Base-by-base conservation (phyloP, 2,797 vertebrate species). In the Gadopsis bispinosus region DNA sequence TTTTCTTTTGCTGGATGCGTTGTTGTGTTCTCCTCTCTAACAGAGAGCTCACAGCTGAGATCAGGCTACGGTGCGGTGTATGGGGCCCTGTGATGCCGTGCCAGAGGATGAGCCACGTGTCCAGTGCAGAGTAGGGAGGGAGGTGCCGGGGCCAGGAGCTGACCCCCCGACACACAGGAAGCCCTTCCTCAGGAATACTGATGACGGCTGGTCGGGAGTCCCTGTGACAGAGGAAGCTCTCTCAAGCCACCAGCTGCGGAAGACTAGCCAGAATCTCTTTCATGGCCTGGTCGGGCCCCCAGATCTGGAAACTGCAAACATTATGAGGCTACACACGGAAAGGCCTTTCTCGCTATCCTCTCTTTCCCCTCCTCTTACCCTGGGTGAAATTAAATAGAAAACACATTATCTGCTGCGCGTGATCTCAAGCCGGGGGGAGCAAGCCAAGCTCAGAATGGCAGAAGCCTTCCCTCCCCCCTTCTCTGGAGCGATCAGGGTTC, bases 221-320 rank as follows among this genome's bases (percentile, higher is more conserved):
- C 88, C 83, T 84, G 84, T 63, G 89, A 94, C 90, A 93, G 91
- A 94, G 94, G 94, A 95, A 95, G 93, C 91, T 88, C 92, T 94
- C 92, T 93, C 83, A 93, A 94, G 93, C 90, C 93, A 94, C 93
- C 95, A 96, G 95, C 95, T 96, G 95, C 89, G 83, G 88, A 79
- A 85, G 93, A 94, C 92, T 88, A 93, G 90, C 91, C 86, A 92
- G 87, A 92, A 93, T 92, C 90, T 90, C 94, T 95, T 95, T 95
- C 92, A 95, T 87, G 86, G 87, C 81, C 79, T 78, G 84, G 91
- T 83, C 0, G n/a, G 81, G 86, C 77, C 86, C 83, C 88, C 86
- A 86, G 76, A 88, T 89, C 80, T 85, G 69, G 84, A 89, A 91
- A 86, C 84, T 77, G 20, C 88, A 79, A 48, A 89, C 87, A 92